Evolutionary conservation across 2,113 vertebrate species (phyloP), one percentile per base, ranked within the genome.

Genomic region (Microcebus tavaratra): DNA sequence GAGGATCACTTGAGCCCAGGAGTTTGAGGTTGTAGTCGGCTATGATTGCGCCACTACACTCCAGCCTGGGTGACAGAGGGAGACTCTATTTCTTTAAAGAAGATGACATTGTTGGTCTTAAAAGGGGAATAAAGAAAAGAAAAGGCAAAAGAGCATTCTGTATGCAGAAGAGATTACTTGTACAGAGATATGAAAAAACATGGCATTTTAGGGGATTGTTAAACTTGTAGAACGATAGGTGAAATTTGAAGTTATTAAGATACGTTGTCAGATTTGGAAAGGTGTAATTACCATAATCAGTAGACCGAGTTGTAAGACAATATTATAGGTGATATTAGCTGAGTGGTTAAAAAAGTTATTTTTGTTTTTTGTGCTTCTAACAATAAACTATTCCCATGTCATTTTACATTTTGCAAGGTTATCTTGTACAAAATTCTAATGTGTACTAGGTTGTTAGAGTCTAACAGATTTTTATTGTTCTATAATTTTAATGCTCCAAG

Each of bases 371-470:
- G 29, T 70, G 17, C 15, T 72, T 76, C 27, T 75, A 68, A 61
- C 18, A 27, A 10, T 68, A n/a, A 78, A 84, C 36, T 81, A 39
- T 89, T 92, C 20, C 72, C 55, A 34, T 80, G 78, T 34, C 57
- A n/a, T 85, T 34, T 39, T 96, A 27, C 2, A 8, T 88, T 63
- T 79, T 57, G 53, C 63, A 87, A 90, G 68, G 31, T 91, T 63
- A 82, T 59, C 89, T 92, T 53, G 29, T 75, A n/a, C 25, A 86
- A 63, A 67, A 76, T 97, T 90, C 29, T 87, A 39, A 72, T 67
- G 0, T 63, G 0, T 63, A 55, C 20, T 61, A 48, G 45, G 15
- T 89, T 90, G 27, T 95, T 65, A 39, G 2, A 61, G n/a, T 76
- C 57, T 89, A 89, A 50, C 18, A 68, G 63, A 45, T 75, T 53